phyloP scores from a whole-genome alignment of 1,140 invertebrate species.

The Varroa destructor region DNA sequence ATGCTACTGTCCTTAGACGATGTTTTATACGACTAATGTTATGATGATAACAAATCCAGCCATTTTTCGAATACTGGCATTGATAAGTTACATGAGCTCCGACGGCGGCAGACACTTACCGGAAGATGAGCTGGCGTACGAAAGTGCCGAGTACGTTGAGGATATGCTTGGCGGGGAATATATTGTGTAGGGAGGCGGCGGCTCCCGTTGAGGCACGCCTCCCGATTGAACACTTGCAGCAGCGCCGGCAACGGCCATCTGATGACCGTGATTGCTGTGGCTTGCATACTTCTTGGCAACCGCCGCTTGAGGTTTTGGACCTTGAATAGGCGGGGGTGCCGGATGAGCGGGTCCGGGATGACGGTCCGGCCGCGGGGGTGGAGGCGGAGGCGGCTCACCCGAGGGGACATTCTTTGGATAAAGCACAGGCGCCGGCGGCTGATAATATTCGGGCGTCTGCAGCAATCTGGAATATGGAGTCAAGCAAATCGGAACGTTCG shows the following conservation, averaged over 20 bases:
- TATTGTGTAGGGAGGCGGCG: constrained; percentile 20
- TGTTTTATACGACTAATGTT: too few relatives aligned
- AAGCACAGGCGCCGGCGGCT: constrained; percentile 5
- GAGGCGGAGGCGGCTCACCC: constrained; percentile 10
- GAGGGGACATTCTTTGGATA: constrained; percentile 17
- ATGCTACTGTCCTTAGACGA: too few relatives aligned
- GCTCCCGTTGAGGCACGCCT: constrained; percentile 6
- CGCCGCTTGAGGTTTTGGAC: not conserved
- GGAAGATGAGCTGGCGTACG: constrained; percentile 15
- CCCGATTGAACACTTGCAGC: too few relatives aligned
- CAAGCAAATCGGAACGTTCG: not conserved
- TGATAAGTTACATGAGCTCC: too few relatives aligned
- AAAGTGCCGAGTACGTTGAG: constrained; percentile 8
- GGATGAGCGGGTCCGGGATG: not conserved
- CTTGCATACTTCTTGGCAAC: constrained; percentile 9
- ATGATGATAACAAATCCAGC: too few relatives aligned
- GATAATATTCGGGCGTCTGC: constrained; percentile 12
- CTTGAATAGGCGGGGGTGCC: constrained; percentile 17
- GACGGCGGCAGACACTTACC: not conserved
- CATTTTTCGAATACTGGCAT: too few relatives aligned
- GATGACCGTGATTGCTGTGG: too few relatives aligned
- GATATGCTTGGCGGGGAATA: constrained; percentile 26
- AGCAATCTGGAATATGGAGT: constrained; percentile 5
- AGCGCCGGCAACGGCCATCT: too few relatives aligned
- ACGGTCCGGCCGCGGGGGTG: constrained; percentile 6